Base-by-base conservation (phyloP, 2,888 invertebrate genomes). In the Onthophagus sagittarius region DNA sequence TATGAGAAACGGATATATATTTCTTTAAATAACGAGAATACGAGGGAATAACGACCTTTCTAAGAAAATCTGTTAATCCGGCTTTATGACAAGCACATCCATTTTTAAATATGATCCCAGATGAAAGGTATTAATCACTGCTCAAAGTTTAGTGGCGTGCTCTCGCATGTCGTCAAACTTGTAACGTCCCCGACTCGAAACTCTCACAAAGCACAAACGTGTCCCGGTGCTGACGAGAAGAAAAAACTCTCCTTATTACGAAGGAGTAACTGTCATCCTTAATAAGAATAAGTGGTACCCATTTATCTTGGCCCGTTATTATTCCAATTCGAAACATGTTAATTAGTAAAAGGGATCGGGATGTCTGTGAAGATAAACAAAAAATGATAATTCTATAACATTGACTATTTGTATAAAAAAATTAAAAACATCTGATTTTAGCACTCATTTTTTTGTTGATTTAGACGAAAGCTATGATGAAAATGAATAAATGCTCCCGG, bases 251-350 rank as follows among this genome's bases (percentile, higher is more conserved):
- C 72, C 72, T 70, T 74, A 72, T 74, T 72, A 74, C 72, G 63
- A 62, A 63, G 64, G 69, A 74, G 69, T 70, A 64, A 75, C 73
- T 75, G 75, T 75, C 75, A 71, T 69, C 71, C 62, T 74, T 74
- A 74, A 74, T 74, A 74, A 74, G 71, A 67, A 67, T 67, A 67
- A 72, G 72, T 71, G 72, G 32, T 65, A 62, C 33, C 71, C 65
- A 73, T 75, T 72, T 71, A 75, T 75, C 72, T 71, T 63, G 71
- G 67, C 67, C 31, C 67, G 23, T 67, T 67, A 67, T 67, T 67
- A 67, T 67, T 73, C 71, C 75, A 75, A 75, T 75, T 72, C 67
- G 71, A 75, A 73, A 75, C 73, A 75, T 75, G 71, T 75, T 75
- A 75, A 75, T 75, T 75, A 75, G 72, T 72, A 64, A 71, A 71